phyloP scores from a whole-genome alignment of 2,113 vertebrate genomes.

The Zapornia atra region DNA sequence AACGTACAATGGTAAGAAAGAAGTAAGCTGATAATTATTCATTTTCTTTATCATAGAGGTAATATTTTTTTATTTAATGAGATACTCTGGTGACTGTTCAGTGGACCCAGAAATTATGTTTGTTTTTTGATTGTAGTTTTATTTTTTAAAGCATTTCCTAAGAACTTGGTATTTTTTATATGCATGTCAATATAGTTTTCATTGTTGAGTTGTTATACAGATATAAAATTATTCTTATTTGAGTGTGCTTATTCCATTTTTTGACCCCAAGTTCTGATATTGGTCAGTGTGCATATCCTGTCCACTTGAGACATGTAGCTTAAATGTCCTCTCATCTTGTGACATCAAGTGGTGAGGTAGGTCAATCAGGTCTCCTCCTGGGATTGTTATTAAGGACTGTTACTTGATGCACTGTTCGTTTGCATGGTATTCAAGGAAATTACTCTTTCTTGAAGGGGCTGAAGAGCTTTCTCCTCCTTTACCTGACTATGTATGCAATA shows the following conservation, averaged over 20 bases:
- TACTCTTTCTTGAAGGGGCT: background rate
- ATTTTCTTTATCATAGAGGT: background rate
- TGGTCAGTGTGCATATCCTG: background rate
- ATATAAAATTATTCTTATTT: background rate
- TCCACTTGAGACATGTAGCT: background rate
- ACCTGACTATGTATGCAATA: background rate
- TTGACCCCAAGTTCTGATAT: background rate
- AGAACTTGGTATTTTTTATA: background rate
- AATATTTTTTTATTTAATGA: background rate
- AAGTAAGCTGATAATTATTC: slow-evolving; percentile 19
- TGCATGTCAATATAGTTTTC: background rate
- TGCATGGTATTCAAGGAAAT: background rate
- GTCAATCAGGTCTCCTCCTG: background rate
- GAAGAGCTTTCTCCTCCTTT: background rate
- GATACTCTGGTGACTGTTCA: background rate
- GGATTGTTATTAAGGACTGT: background rate
- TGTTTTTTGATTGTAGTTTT: background rate
- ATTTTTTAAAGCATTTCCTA: background rate
- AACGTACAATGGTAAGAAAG: slow-evolving; percentile 92
- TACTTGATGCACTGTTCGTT: background rate
- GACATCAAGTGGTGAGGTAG: background rate
- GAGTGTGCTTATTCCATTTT: background rate
- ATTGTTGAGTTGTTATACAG: background rate
- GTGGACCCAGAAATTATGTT: background rate
- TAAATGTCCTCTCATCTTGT: background rate